A percentile compares a stretch with the other conserved stretches of the same genome.
Conservation (phyloP, 2,797 vertebrate genomes). For the Acridotheres tristis region DNA sequence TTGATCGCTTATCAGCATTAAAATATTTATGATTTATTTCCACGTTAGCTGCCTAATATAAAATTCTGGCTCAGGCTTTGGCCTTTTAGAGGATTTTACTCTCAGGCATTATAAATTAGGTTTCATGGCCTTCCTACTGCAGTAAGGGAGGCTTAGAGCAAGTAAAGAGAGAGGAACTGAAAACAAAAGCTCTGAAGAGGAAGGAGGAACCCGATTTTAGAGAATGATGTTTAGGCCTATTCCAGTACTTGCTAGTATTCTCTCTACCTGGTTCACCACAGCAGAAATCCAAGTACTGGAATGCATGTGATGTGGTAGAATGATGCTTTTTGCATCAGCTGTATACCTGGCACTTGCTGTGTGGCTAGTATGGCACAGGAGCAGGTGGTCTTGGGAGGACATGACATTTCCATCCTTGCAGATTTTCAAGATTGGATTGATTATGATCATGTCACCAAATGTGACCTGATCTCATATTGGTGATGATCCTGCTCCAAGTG, state of each 20-base stretch:
- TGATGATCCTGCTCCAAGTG: neutral
- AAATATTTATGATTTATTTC: conserved; percentile 20
- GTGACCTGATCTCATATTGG: neutral
- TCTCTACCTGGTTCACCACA: neutral
- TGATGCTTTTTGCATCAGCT: neutral
- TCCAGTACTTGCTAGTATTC: neutral
- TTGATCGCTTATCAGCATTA: neutral
- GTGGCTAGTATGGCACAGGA: accelerated
- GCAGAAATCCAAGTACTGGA: neutral
- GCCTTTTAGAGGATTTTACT: neutral
- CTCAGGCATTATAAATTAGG: neutral
- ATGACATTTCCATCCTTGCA: neutral
- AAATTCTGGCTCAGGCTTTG: neutral
- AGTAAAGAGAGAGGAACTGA: neutral
- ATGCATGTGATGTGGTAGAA: neutral
- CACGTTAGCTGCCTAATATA: neutral
- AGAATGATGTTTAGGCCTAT: neutral
- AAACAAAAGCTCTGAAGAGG: neutral
- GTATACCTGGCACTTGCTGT: neutral
- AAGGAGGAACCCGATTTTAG: neutral
- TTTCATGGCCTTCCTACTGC: neutral
- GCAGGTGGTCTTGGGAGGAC: neutral
- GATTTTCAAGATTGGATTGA: neutral
- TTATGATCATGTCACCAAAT: neutral
- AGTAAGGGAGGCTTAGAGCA: neutral